A percentile compares a stretch with the other conserved stretches of the same genome.
phyloP scores from a whole-genome alignment of 1,140 invertebrate genomes.

The Gryon sp. region DNA sequence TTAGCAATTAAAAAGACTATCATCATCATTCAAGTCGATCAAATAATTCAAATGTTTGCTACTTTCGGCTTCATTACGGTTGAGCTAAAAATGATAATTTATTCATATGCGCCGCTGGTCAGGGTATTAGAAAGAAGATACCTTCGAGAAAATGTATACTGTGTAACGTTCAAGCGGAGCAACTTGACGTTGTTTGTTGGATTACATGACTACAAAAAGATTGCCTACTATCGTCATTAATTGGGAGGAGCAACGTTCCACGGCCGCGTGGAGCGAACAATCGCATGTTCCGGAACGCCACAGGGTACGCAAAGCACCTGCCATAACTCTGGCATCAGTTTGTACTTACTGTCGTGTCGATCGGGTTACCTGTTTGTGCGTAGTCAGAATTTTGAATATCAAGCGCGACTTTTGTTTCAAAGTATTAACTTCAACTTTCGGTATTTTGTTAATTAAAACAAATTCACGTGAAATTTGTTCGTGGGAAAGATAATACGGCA shows the following conservation, averaged over 20 bases:
- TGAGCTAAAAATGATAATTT: too few relatives aligned
- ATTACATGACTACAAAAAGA: slow-evolving; percentile 45
- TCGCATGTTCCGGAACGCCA: slow-evolving; percentile 58
- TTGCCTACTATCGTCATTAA: slow-evolving; percentile 53
- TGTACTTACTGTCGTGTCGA: slow-evolving; percentile 47
- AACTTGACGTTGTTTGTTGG: slow-evolving; percentile 21
- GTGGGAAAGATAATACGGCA: neutral
- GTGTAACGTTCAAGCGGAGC: slow-evolving; percentile 23
- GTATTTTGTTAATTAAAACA: too few relatives aligned
- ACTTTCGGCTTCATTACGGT: too few relatives aligned
- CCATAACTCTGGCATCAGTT: slow-evolving; percentile 57
- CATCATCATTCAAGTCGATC: too few relatives aligned
- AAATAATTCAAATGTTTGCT: too few relatives aligned
- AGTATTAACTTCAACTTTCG: too few relatives aligned
- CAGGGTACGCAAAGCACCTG: slow-evolving; percentile 58
- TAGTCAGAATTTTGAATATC: slow-evolving; percentile 20
- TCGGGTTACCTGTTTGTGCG: slow-evolving; percentile 44
- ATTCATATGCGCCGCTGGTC: neutral
- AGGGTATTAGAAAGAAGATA: slow-evolving; percentile 23
- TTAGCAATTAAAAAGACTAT: too few relatives aligned
- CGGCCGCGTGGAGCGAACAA: slow-evolving; percentile 60
- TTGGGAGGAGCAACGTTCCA: slow-evolving; percentile 62
- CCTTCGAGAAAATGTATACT: slow-evolving; percentile 18
- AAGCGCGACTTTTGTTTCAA: neutral
- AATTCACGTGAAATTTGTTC: neutral